Evolutionary conservation across 2,888 invertebrate species (phyloP).

Genomic region (Tipula unca): DNA sequence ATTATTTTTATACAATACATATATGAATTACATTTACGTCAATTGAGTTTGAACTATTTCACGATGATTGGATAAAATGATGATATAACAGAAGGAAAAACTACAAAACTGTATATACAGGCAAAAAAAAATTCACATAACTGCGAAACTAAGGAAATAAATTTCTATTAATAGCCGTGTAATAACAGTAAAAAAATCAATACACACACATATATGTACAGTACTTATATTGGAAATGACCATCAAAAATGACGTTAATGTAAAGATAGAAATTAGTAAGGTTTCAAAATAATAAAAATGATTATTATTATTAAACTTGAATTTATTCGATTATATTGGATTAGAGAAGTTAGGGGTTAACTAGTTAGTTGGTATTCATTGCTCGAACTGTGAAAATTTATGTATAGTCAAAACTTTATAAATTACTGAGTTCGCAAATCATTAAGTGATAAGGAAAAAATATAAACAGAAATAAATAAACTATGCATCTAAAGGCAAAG

Average conservation of each 20-base stretch:
- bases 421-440: no score
- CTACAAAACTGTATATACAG: background rate
- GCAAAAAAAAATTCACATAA: background rate
- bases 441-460: no score
- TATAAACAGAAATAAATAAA: no score
- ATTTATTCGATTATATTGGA: background rate
- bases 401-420: no score
- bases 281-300: background rate
- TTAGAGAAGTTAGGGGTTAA: no score
- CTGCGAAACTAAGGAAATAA: background rate
- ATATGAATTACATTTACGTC: background rate
- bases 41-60: background rate
- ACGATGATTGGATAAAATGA: background rate
- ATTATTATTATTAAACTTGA: background rate
- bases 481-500: no score
- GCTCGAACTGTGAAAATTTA: no score
- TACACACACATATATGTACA: background rate
- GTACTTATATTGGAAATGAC: background rate
- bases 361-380: no score
- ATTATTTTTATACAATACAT: background rate
- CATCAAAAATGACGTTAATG: background rate
- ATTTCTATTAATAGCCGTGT: background rate
- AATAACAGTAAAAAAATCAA: background rate
- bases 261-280: background rate
- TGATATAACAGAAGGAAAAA: background rate